Evolutionary conservation across 2,113 vertebrate species (phyloP).

Genomic region (Etia nguti): DNA sequence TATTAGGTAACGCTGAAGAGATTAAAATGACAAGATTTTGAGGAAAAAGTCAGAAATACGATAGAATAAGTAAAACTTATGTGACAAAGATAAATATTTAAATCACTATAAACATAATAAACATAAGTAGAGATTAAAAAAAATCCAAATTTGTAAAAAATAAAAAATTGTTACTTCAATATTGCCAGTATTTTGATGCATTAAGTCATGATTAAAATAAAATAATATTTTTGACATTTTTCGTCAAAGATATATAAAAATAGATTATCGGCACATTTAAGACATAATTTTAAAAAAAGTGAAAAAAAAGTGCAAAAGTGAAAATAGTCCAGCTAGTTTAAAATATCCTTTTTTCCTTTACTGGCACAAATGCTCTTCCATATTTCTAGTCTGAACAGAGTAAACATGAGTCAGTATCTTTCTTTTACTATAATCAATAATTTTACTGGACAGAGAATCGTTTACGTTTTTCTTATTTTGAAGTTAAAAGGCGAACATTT

Average conservation of each 20-base stretch:
- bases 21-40: fast-evolving
- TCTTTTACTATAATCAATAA: neutral
- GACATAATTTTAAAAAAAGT: fast-evolving
- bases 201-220: neutral
- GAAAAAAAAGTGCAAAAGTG: too few species aligned
- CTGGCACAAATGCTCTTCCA: fast-evolving
- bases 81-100: neutral
- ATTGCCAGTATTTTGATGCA: neutral
- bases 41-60: neutral
- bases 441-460: neutral
- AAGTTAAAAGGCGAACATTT: neutral
- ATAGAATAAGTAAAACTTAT: neutral
- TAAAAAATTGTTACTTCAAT: neutral
- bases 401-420: fast-evolving
- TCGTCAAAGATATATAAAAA: neutral
- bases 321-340: neutral
- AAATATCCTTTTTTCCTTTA: neutral
- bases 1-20: fast-evolving
- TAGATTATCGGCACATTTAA: neutral
- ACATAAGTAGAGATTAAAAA: neutral
- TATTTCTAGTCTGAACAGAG: neutral
- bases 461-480: neutral
- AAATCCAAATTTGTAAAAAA: neutral
- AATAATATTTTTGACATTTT: neutral
- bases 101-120: neutral